Evolutionary conservation across 2,797 vertebrate species (phyloP).

Genomic region (Phalanger gymnotis): DNA sequence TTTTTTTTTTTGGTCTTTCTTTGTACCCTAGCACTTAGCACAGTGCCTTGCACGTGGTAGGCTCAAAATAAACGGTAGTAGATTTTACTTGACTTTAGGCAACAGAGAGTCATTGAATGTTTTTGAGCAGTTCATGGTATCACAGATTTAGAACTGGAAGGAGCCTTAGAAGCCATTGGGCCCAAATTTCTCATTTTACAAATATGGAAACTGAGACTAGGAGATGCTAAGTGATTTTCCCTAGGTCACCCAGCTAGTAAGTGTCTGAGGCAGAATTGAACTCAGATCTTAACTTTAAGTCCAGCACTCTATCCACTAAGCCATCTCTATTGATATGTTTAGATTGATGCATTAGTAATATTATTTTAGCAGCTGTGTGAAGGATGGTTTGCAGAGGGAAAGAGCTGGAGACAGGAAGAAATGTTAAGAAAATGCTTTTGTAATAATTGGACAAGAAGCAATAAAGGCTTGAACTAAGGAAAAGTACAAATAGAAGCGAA

Average conservation of each 20-base stretch:
- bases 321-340: background rate
- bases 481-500: background rate
- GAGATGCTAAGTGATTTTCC: too few relatives aligned
- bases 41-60: background rate
- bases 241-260: too few relatives aligned
- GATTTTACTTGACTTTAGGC: too few relatives aligned
- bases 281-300: too few relatives aligned
- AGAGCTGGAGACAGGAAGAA: background rate
- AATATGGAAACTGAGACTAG: too few relatives aligned
- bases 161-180: too few relatives aligned
- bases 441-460: background rate
- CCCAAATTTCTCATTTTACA: too few relatives aligned
- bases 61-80: background rate
- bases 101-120: too few relatives aligned
- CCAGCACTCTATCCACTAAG: background rate
- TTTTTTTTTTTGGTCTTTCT: too few relatives aligned
- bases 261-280: too few relatives aligned
- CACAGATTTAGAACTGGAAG: too few relatives aligned
- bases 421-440: background rate
- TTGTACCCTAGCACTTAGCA: background rate
- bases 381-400: background rate
- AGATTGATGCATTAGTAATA: background rate
- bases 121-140: too few relatives aligned
- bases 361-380: background rate
- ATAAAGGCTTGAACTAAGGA: background rate